Evolutionary conservation across 1,140 invertebrate species (phyloP).

Genomic region (Drosophila pectinifera): DNA sequence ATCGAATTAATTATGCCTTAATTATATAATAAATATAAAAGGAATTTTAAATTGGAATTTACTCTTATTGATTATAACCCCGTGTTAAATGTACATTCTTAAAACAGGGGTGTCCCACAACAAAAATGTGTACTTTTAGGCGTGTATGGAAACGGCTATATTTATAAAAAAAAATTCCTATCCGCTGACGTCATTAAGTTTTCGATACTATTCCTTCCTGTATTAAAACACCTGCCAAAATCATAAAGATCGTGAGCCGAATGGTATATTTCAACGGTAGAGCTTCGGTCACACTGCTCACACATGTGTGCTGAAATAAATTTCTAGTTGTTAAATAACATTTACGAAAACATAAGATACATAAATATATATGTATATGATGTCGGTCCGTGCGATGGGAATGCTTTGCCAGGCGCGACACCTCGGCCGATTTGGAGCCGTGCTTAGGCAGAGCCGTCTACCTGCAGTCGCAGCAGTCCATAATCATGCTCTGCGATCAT

Average conservation of each 20-base stretch:
- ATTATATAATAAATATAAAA: too few relatives aligned
- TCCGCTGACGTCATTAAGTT: too few relatives aligned
- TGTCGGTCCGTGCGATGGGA: conserved; percentile 40
- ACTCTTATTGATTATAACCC: too few relatives aligned
- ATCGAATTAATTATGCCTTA: too few relatives aligned
- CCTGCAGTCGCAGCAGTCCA: background rate
- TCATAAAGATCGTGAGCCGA: background rate
- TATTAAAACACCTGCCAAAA: too few relatives aligned
- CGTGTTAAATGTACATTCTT: too few relatives aligned
- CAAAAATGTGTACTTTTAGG: too few relatives aligned
- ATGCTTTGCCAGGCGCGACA: conserved; percentile 22
- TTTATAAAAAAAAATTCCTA: too few relatives aligned
- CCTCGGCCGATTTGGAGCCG: conserved; percentile 4
- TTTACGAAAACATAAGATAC: background rate
- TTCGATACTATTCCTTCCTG: too few relatives aligned
- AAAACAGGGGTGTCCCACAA: too few relatives aligned
- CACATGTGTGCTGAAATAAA: conserved; percentile 53
- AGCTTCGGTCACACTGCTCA: conserved; percentile 11
- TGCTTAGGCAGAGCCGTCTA: conserved; percentile 11
- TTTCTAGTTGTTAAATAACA: conserved; percentile 57
- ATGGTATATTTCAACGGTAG: background rate
- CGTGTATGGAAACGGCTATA: too few relatives aligned
- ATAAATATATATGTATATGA: background rate
- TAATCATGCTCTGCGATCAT: background rate
- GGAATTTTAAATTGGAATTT: too few relatives aligned